A percentile compares a stretch with the other conserved stretches of the same genome.
phyloP scores from a whole-genome alignment of 2,113 vertebrate species.

The Dasyornis broadbenti region DNA sequence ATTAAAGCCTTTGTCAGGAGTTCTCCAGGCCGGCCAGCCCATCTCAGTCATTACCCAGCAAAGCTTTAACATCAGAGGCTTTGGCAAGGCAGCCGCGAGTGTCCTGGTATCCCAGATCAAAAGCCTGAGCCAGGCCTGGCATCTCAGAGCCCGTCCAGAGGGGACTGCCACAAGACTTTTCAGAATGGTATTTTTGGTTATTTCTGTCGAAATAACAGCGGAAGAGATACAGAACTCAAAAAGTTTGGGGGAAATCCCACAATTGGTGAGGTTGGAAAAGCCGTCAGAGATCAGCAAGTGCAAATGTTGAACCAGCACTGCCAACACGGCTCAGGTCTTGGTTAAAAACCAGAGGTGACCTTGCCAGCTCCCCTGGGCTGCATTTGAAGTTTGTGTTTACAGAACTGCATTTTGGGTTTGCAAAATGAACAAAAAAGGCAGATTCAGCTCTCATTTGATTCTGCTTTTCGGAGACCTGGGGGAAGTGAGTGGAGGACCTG shows the following conservation, averaged over 20 bases:
- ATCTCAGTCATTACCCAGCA: not conserved
- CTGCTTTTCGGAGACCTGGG: not conserved
- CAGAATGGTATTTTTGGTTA: rapidly evolving
- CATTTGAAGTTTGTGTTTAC: not conserved
- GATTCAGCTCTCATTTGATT: not conserved
- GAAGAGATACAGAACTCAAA: not conserved
- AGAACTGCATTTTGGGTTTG: not conserved
- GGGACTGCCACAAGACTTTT: not conserved
- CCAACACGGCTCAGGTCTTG: not conserved
- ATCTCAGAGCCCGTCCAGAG: not conserved
- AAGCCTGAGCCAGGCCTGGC: not conserved
- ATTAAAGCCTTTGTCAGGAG: constrained; percentile 10
- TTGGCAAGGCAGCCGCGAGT: not conserved
- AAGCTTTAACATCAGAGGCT: not conserved
- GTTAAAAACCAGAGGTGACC: not conserved
- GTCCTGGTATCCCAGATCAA: not conserved
- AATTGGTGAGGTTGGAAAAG: not conserved
- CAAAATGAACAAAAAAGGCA: not conserved
- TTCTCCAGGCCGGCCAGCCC: not conserved
- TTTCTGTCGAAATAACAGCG: not conserved
- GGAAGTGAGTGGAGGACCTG: not conserved
- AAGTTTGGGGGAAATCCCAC: rapidly evolving
- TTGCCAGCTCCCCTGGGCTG: not conserved
- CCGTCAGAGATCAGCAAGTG: not conserved
- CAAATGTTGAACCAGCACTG: not conserved